Base-by-base conservation (phyloP, 1,140 invertebrate species). In the Eriosoma lanigerum region DNA sequence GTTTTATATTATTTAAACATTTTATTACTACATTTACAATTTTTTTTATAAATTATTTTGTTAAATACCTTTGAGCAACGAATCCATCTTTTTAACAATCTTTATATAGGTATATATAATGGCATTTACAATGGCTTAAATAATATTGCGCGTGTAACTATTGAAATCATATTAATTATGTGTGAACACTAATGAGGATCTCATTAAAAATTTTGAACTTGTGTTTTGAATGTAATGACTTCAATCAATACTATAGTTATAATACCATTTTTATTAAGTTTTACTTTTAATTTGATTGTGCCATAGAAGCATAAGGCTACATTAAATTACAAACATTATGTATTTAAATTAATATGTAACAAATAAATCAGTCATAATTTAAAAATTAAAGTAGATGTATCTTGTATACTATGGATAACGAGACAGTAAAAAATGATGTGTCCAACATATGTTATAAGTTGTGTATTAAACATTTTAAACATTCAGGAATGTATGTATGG, bases 11-110 rank as follows among this genome's bases (percentile, higher is more conserved):
- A 76, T 60, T 76, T 76, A 19, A 75, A 21, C 50, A 44, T 60
- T 60, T 78, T 60, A 78, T 78, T 78, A 78, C 75, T 78, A 78
- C 75, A 78, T 78, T 78, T 78, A 78, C 75, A 78, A 78, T 54
- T 54, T 68, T n/a, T n/a, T 46, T 68, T 32, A 32, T 76, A 17
- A 60, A 60, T 58, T 19, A 50, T 48, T 29, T 62, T 62, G 44
- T 60, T 62, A 44, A 58, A 58, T 29, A 76, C 54, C 50, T 46
- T 46, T 76, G 73, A 78, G 75, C 75, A 78, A 78, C 73, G 21
- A 78, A 78, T 32, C 56, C 1, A 48, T 76, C 32, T 76, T 4
- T 29, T 76, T 76, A 46, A 8, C 58, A 21, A 48, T 68, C 44
- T 21, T 73, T 6, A 3, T 68, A n/a, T 62, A 19, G n/a, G 12